Base-by-base conservation (phyloP, 2,113 vertebrate genomes). In the Anguilla japonica region DNA sequence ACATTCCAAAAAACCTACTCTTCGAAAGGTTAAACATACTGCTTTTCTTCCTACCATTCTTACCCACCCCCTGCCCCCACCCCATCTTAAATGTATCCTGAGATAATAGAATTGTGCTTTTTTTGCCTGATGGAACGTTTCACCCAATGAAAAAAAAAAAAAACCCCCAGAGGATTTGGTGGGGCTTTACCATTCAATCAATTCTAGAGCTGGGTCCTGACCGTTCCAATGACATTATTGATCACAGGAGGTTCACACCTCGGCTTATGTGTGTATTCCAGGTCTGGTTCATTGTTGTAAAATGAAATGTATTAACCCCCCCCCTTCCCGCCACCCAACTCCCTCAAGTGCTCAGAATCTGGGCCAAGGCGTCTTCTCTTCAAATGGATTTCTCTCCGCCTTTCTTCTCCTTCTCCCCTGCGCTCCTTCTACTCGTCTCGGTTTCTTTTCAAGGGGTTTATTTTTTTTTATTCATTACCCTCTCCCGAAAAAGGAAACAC, bases 221-320 rank as follows among this genome's bases (percentile, higher is more conserved):
- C 50, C 43, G n/a, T 41, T 82, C 41, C 81, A n/a, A 53, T 41
- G 13, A 16, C 81, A 53, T 82, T 82, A 82, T 82, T 82, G 81
- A 82, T 82, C 81, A 82, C 20, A 82, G 20, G 14, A 9, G n/a
- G 22, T 50, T 53, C 43, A 50, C 81, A 82, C 41, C 22, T 50
- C n/a, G 22, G 29, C 41, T 29, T 46, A 3, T 53, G 5, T 40
- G 46, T 46, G 41, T 82, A 53, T 53, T 82, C 50, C n/a, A 53
- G 81, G 29, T 50, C 5, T 26, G 14, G 41, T 82, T 82, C 81
- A 46, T 82, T 82, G 81, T 82, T 82, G 46, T 82, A 82, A 82
- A 82, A 53, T 82, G 43, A 50, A 82, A 82, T 82, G 50, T 26
- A 82, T 82, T 82, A 16, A 14, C n/a, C 22, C 46, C 1, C 43